Base-by-base conservation (phyloP, 1,140 invertebrate species). In the Aphelenchoides fujianensis region DNA sequence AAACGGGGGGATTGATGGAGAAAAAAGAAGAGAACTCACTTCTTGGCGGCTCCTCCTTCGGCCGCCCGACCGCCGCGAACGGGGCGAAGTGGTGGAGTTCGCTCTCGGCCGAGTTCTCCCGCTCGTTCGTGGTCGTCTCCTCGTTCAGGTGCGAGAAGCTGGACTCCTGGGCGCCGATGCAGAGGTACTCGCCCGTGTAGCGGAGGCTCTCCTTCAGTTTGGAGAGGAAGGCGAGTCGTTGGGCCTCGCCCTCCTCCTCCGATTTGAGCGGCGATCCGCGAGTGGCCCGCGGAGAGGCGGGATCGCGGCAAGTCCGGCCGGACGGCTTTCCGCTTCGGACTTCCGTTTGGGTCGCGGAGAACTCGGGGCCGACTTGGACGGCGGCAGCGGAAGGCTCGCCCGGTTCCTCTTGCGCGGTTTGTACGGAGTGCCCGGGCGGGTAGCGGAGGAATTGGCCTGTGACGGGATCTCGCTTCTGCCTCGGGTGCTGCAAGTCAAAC, bases 61-160 rank as follows among this genome's bases (percentile, higher is more conserved):
- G 5, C 55, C 5, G 28, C 5, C 55, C 55, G 7, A 59, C 55
- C 28, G 55, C 28, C 7, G 55, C 55, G 34, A 59, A 59, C 34
- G 55, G 55, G 34, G 34, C 5, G 23, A 7, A 59, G 19, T 59
- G 55, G 12, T 59, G 5, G 34, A 59, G 5, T 59, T 59, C 19
- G 5, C 23, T 7, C 5, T 59, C 23, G 34, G 5, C 5, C 34
- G 27, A 5, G 5, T 19, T 59, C 34, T 32, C 19, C 34, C 55
- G 55, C 34, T 19, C 55, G 34, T 5, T n/a, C n/a, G n/a, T n/a
- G n/a, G n/a, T n/a, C n/a, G 28, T 30, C 55, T 59, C 55, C 34
- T 59, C 55, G 19, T 59, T 59, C 5, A 59, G 55, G 23, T 32
- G 55, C 7, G 55, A 59, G 34, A 59, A 59, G 5, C 7, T 59